phyloP scores from a whole-genome alignment of 2,113 vertebrate species.

The Nanger granti region DNA sequence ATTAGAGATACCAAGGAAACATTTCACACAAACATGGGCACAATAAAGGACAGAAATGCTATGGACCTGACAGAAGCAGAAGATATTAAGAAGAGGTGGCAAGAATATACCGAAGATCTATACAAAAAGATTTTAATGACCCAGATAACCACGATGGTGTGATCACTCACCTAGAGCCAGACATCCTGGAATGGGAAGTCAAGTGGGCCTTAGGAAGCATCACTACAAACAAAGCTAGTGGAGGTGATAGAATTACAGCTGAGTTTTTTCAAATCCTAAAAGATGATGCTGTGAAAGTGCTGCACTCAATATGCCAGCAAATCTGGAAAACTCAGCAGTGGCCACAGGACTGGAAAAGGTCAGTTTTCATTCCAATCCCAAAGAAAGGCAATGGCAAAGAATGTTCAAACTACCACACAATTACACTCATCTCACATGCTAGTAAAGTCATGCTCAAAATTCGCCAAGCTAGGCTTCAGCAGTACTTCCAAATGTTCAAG shows the following conservation, averaged over 20 bases:
- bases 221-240: neutral
- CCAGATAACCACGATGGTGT: neutral
- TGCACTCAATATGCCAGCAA: neutral
- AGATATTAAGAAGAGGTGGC: neutral
- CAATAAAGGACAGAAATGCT: neutral
- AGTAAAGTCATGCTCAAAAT: neutral
- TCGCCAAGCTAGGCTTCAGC: neutral
- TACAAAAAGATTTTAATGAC: neutral
- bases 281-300: neutral
- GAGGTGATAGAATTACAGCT: neutral
- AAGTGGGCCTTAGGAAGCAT: neutral
- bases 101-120: neutral
- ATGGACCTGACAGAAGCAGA: neutral
- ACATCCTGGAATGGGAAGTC: neutral
- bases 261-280: neutral
- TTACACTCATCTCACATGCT: neutral
- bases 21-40: neutral
- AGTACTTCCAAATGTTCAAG: neutral
- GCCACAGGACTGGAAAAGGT: neutral
- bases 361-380: neutral
- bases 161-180: neutral
- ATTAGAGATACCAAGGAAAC: neutral
- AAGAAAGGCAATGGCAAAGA: neutral
- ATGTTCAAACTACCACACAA: neutral
- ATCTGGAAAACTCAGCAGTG: neutral